Percentiles rank a stretch among this genome's conserved stretches.
These are phyloP conservation scores for Todus mexicanus DNA, from an alignment of 2,797 vertebrate genomes.

Conservation along the genomic window DNA sequence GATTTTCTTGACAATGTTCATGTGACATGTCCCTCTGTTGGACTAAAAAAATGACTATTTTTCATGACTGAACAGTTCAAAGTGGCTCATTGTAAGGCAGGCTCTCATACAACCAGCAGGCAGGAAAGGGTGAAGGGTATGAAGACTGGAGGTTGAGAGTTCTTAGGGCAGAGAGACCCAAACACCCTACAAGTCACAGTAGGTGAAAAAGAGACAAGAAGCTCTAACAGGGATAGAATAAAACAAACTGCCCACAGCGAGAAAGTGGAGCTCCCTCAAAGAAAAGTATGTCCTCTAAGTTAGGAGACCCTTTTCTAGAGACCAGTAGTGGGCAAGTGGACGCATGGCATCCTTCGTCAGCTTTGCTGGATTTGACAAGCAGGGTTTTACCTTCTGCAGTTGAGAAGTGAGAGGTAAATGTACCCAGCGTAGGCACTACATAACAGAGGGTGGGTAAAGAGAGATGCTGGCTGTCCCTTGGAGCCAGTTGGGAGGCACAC, in stretches of 20 bases:
- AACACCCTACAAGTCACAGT: rapidly evolving
- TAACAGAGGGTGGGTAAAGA: background rate
- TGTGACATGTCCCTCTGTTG: background rate
- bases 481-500: background rate
- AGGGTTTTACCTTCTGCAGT: background rate
- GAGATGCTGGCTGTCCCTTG: rapidly evolving
- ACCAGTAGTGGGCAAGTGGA: background rate
- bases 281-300: background rate
- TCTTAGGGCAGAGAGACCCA: background rate
- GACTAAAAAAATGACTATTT: background rate
- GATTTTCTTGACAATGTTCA: background rate
- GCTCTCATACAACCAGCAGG: background rate
- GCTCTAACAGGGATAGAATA: background rate
- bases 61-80: background rate
- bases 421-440: rapidly evolving
- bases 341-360: background rate
- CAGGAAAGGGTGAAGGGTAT: background rate
- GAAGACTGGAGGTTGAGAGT: background rate
- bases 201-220: background rate
- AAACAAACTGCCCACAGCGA: background rate
- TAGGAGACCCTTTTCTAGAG: background rate
- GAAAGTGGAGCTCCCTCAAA: background rate
- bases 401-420: background rate
- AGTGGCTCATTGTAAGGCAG: background rate
- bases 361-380: background rate